Conservation (phyloP, 2,888 invertebrate species). For the Orgyia antiqua region DNA sequence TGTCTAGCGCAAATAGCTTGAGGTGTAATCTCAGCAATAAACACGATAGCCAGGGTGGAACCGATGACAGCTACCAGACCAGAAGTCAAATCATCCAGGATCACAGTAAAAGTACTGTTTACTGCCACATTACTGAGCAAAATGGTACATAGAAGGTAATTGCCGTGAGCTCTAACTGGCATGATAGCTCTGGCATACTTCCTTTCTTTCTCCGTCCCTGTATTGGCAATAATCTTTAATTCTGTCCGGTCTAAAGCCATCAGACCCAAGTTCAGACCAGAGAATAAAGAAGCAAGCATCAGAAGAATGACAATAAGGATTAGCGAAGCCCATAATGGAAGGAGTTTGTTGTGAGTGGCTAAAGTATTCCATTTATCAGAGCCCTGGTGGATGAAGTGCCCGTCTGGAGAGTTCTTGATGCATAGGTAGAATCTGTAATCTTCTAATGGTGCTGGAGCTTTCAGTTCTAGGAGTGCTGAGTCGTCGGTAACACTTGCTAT, state of each 20-base stretch:
- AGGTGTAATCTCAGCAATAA: conserved; percentile 98
- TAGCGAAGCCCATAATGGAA: conserved; percentile 89
- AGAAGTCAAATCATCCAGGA: conserved; percentile 95
- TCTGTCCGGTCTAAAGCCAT: conserved; percentile 98
- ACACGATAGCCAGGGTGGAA: conserved; percentile 95
- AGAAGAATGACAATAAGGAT: conserved; percentile 86
- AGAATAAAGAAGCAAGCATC: conserved; percentile 94
- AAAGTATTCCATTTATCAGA: conserved; percentile 80
- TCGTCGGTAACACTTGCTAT: conserved; percentile 31
- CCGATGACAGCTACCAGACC: conserved; percentile 93
- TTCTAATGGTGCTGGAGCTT: conserved; percentile 49
- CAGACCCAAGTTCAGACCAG: conserved; percentile 96
- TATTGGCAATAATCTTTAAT: conserved; percentile 94
- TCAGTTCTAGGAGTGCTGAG: conserved; percentile 47
- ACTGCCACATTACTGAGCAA: conserved; percentile 93
- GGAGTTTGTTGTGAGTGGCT: conserved; percentile 82
- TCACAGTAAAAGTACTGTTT: conserved; percentile 96
- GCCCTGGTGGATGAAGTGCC: conserved; percentile 84
- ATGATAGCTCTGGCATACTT: conserved; percentile 92
- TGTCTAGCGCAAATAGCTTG: conserved; percentile 97
- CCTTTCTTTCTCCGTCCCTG: conserved; percentile 90
- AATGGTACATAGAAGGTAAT: conserved; percentile 93
- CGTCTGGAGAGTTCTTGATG: conserved; percentile 39
- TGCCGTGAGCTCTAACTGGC: conserved; percentile 95
- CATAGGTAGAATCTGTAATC: conserved; percentile 62